These are phyloP conservation scores for Diachrysia chrysitis DNA, from an alignment of 2,888 invertebrate species.

Conservation along the genomic window DNA sequence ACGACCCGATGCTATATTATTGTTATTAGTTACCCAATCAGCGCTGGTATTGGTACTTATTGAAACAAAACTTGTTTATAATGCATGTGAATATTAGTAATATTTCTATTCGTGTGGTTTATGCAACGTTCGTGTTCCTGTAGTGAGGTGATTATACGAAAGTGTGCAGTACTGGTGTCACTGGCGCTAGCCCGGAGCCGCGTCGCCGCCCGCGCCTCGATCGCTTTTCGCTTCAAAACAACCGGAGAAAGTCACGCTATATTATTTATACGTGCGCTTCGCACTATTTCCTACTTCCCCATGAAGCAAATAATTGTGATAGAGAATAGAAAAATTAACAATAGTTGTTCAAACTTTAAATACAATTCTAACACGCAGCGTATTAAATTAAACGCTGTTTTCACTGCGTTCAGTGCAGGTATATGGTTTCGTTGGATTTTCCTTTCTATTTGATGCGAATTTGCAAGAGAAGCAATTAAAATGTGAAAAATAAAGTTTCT, in stretches of 20 bases:
- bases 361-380: conserved; percentile 30
- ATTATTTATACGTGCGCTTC: conserved; percentile 75
- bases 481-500: conserved; percentile 7
- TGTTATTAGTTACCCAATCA: conserved; percentile 48
- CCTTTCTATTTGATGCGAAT: conserved; percentile 8
- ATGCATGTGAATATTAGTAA: conserved; percentile 39
- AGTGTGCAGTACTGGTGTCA: conserved; percentile 27
- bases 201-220: conserved; percentile 45
- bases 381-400: conserved; percentile 29
- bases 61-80: conserved; percentile 47
- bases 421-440: conserved; percentile 22
- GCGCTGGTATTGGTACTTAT: conserved; percentile 32
- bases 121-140: conserved; percentile 54
- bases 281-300: conserved; percentile 80
- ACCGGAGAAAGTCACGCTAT: conserved; percentile 83
- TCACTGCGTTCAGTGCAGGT: conserved; percentile 29
- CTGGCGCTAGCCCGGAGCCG: conserved; percentile 22
- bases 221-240: conserved; percentile 75
- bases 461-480: neutral
- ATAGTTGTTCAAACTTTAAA: conserved; percentile 43
- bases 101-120: conserved; percentile 40
- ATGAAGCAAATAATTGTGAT: conserved; percentile 65
- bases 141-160: conserved; percentile 41
- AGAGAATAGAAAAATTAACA: conserved; percentile 62
- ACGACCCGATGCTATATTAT: conserved; percentile 37